A percentile compares a stretch with the other conserved stretches of the same genome.
These are phyloP conservation scores for Venustaconcha ellipsiformis DNA, from an alignment of 1,140 invertebrate genomes.

Conservation along the genomic window DNA sequence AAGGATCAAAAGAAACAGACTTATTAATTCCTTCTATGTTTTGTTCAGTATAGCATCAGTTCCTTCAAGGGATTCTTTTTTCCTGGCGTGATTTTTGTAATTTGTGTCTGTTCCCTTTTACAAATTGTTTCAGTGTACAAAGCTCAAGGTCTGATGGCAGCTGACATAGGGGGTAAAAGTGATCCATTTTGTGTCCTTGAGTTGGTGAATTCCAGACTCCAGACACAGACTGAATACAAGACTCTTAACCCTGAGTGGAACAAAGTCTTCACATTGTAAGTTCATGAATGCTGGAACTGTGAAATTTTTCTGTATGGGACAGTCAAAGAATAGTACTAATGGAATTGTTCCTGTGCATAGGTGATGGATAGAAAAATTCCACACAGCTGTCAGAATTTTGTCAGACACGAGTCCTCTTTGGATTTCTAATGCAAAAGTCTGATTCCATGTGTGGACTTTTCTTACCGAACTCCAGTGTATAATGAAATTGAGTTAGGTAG, in stretches of 20 bases:
- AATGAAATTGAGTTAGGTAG: no score
- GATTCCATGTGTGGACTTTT: no score
- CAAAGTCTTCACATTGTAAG: conserved; percentile 98
- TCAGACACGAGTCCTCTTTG: no score
- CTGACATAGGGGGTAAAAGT: conserved; percentile 71
- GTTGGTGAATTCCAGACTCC: conserved; percentile 91
- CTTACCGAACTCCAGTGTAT: no score
- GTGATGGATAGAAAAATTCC: no score
- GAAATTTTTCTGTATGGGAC: no score
- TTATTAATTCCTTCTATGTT: neutral
- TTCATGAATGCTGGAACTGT: conserved; percentile 36
- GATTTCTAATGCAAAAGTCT: no score
- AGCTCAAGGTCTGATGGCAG: conserved; percentile 61
- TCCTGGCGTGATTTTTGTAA: neutral
- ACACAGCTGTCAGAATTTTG: no score
- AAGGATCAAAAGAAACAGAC: neutral
- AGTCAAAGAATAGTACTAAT: no score
- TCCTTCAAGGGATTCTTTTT: neutral
- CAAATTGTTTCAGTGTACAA: conserved; percentile 56
- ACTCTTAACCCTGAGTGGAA: conserved; percentile 97
- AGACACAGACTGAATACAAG: conserved; percentile 99
- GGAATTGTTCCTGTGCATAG: no score
- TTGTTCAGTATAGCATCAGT: neutral
- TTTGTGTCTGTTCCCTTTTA: neutral
- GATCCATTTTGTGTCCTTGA: conserved; percentile 99